These are phyloP conservation scores for Pandemis heparana DNA, from an alignment of 2,888 invertebrate genomes.

Conservation along the genomic window DNA sequence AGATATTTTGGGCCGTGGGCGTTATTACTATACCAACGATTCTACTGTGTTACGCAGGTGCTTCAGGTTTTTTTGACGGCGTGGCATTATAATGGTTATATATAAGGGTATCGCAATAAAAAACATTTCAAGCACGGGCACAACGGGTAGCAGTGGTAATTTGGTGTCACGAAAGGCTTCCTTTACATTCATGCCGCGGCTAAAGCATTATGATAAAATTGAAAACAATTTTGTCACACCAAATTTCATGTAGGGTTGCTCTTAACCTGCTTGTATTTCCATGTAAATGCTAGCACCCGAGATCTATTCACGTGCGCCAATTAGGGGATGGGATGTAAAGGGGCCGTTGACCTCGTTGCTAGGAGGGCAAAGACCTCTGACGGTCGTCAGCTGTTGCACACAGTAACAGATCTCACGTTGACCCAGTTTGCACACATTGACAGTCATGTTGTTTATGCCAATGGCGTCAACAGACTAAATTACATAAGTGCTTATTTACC, in stretches of 20 bases:
- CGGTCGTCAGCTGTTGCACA: slow-evolving; percentile 70
- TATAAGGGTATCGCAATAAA: background rate
- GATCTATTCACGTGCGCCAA: slow-evolving; percentile 54
- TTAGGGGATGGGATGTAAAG: slow-evolving; percentile 54
- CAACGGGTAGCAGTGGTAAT: background rate
- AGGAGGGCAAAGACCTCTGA: slow-evolving; percentile 63
- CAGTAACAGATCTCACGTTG: slow-evolving; percentile 61
- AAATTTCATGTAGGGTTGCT: background rate
- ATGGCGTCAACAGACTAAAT: slow-evolving; percentile 37
- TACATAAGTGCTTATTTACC: slow-evolving; percentile 33
- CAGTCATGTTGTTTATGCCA: slow-evolving; percentile 42
- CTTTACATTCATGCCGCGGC: no score
- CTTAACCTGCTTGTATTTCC: slow-evolving; percentile 3
- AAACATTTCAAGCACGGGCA: background rate
- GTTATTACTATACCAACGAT: slow-evolving; percentile 22
- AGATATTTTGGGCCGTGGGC: slow-evolving; percentile 37
- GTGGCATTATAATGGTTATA: background rate
- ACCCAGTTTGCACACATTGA: slow-evolving; percentile 65
- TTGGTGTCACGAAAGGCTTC: background rate
- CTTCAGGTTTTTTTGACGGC: background rate
- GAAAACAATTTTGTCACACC: background rate
- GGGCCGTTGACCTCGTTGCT: slow-evolving; percentile 63
- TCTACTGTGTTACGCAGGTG: slow-evolving; percentile 13
- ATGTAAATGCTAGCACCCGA: slow-evolving; percentile 46
- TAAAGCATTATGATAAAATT: no score